Evolutionary conservation across 2,113 vertebrate genomes (phyloP).

Genomic region (Mirounga angustirostris): DNA sequence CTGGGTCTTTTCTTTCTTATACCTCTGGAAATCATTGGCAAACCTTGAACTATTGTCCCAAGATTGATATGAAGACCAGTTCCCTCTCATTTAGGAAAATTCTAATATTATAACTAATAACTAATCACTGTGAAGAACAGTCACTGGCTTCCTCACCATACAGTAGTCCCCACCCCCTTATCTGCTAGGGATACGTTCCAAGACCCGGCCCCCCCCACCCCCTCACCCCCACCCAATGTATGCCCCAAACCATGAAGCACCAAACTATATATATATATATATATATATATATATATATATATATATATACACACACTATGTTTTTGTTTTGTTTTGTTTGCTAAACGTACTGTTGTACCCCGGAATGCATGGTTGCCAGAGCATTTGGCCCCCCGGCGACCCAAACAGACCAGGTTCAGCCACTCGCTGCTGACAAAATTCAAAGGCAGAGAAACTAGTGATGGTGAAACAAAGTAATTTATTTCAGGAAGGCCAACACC

Average conservation of each 20-base stretch:
- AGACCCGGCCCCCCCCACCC: neutral
- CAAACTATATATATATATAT: neutral
- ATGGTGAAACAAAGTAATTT: neutral
- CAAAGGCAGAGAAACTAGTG: neutral
- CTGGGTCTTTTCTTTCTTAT: neutral
- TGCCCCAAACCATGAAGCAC: neutral
- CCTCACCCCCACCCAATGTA: neutral
- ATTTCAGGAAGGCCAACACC: neutral
- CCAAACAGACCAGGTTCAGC: neutral
- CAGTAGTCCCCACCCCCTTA: neutral
- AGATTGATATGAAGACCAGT: neutral
- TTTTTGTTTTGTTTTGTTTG: neutral
- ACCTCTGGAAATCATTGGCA: neutral
- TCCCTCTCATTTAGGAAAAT: neutral
- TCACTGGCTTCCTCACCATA: neutral
- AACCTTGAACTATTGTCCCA: neutral
- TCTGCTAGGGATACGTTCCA: neutral
- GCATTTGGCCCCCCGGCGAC: neutral
- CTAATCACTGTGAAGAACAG: neutral
- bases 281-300: neutral
- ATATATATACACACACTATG: neutral
- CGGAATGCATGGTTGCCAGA: neutral
- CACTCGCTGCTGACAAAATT: neutral
- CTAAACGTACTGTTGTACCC: neutral
- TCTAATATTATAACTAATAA: neutral